These are phyloP conservation scores for Dolichallabes microphthalmus DNA, from an alignment of 2,113 vertebrate genomes.

Conservation along the genomic window DNA sequence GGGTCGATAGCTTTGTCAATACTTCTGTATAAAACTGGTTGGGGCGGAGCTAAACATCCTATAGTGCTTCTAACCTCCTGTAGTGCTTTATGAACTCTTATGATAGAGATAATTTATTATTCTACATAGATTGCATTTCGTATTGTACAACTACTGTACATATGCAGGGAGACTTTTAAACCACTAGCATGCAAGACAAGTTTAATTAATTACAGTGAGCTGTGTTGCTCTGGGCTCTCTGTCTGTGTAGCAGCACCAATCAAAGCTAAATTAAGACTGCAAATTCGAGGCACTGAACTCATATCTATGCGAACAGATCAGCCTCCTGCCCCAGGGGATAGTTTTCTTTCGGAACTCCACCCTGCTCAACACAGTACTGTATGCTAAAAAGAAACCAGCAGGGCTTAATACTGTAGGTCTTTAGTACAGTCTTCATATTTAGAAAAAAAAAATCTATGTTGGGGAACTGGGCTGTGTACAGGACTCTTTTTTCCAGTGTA, in stretches of 20 bases:
- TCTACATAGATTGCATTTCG: too few species aligned
- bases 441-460: background rate
- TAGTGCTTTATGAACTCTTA: background rate
- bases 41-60: background rate
- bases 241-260: conserved; percentile 61
- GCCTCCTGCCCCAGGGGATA: background rate
- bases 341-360: conserved; percentile 30
- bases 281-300: conserved; percentile 22
- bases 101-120: background rate
- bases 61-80: background rate
- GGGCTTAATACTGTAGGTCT: background rate
- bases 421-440: background rate
- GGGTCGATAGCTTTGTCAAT: background rate
- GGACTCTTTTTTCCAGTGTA: too few species aligned
- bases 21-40: background rate
- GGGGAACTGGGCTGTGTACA: background rate
- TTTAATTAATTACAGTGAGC: conserved; percentile 57
- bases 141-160: background rate
- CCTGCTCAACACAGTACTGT: conserved; percentile 38
- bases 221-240: conserved; percentile 41
- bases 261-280: conserved; percentile 64
- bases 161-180: background rate
- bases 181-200: conserved; percentile 16
- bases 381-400: conserved; percentile 39
- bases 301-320: conserved; percentile 22